Conservation (phyloP, 1,140 invertebrate species). For the Dinothrombium tinctorium region DNA sequence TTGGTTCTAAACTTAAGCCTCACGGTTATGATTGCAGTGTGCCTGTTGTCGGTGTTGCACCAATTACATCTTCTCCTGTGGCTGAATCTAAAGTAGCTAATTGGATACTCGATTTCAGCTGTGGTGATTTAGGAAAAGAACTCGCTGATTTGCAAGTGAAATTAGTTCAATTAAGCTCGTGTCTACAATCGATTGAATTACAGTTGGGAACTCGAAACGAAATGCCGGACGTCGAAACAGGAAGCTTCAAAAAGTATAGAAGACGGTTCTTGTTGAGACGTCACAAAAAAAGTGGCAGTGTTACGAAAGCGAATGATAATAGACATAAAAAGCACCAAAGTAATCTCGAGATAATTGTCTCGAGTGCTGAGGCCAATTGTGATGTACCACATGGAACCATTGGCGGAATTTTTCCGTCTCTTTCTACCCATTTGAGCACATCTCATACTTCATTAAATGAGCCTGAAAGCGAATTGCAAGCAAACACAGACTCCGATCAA, state of each 20-base stretch:
- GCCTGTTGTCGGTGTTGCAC: neutral
- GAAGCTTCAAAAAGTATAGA: constrained; percentile 37
- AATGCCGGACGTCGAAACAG: constrained; percentile 25
- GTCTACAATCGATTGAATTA: constrained; percentile 28
- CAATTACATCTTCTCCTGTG: constrained; percentile 9
- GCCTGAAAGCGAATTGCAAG: neutral
- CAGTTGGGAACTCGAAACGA: neutral
- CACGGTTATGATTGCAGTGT: constrained; percentile 18
- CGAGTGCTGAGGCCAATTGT: neutral
- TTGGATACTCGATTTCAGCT: constrained; percentile 21
- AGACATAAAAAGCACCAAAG: constrained; percentile 1
- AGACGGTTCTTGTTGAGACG: constrained; percentile 40
- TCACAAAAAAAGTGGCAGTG: constrained; percentile 26
- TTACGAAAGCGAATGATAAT: constrained; percentile 3
- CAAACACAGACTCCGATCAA: constrained; percentile 1
- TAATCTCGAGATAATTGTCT: neutral
- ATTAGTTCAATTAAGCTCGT: constrained; percentile 31
- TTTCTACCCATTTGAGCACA: constrained; percentile 19
- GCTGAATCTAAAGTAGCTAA: constrained; percentile 19
- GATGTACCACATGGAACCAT: constrained; percentile 1
- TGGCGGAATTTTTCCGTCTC: constrained; percentile 9
- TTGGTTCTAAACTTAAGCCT: constrained; percentile 21
- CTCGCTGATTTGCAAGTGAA: constrained; percentile 33
- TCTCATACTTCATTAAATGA: constrained; percentile 24
- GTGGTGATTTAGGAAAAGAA: constrained; percentile 1